Percentiles rank a stretch among this genome's conserved stretches.
Conservation (phyloP, 2,113 vertebrate species). For the Ancistrus triradiatus region DNA sequence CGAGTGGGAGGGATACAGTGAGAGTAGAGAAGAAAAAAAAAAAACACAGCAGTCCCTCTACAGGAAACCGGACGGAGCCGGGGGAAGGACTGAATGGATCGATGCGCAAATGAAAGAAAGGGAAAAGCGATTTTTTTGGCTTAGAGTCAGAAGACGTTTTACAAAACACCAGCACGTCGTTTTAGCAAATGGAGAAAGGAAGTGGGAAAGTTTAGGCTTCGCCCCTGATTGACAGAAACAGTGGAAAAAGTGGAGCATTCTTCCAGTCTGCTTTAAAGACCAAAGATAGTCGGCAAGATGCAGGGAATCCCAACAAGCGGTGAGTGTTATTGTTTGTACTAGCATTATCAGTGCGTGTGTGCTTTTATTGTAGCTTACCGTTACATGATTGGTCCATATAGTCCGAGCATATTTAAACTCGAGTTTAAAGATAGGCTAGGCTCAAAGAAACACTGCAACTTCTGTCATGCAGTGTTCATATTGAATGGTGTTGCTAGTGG, state of each 20-base stretch:
- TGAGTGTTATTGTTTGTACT: neutral
- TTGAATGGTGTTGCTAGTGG: slow-evolving; percentile 13
- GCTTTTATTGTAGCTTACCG: too few species aligned
- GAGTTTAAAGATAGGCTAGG: neutral
- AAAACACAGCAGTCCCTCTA: slow-evolving; percentile 8
- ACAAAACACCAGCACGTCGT: neutral
- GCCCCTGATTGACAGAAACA: neutral
- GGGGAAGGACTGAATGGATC: neutral
- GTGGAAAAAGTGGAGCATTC: neutral
- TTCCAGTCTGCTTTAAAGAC: neutral
- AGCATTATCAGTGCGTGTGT: neutral
- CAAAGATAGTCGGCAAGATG: neutral
- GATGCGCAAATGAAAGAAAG: slow-evolving; percentile 1
- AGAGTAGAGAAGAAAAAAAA: neutral
- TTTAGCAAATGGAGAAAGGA: neutral
- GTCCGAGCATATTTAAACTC: too few species aligned
- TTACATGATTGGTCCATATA: too few species aligned
- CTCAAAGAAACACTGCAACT: neutral
- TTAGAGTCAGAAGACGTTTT: neutral
- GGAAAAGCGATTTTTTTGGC: neutral
- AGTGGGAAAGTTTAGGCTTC: neutral
- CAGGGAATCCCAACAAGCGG: slow-evolving; percentile 20
- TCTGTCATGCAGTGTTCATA: neutral
- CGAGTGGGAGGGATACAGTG: slow-evolving; percentile 2
- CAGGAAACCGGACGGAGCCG: slow-evolving; percentile 27